Conservation (phyloP, 2,797 vertebrate genomes). For the Bovichtus variegatus region DNA sequence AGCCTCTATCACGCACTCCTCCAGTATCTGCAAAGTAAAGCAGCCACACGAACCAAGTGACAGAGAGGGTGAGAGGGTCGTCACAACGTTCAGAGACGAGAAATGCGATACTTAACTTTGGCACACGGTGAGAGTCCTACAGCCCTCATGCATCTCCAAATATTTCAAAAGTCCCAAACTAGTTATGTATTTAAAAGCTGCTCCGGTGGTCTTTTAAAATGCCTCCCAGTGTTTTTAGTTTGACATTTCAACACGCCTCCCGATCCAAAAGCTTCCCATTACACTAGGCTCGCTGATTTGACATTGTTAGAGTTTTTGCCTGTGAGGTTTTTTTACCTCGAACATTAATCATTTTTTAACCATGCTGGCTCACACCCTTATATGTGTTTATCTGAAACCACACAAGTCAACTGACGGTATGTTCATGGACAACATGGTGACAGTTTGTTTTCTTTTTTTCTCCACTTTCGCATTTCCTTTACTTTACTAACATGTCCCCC, state of each 20-base stretch:
- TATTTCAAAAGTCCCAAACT: conserved; percentile 8
- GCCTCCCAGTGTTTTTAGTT: conserved; percentile 20
- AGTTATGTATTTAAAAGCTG: conserved; percentile 17
- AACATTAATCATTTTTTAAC: conserved; percentile 50
- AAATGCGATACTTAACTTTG: neutral
- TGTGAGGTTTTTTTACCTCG: conserved; percentile 19
- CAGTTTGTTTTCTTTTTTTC: conserved; percentile 10
- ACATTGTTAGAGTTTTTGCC: conserved; percentile 31
- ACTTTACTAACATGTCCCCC: conserved; percentile 40
- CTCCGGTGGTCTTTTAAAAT: conserved; percentile 9
- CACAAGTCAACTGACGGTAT: conserved; percentile 27
- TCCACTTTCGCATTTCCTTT: conserved; percentile 38
- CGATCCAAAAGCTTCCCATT: conserved; percentile 27
- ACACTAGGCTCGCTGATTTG: conserved; percentile 4
- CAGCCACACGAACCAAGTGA: too few relatives aligned
- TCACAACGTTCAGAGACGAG: neutral
- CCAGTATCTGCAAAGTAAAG: too few relatives aligned
- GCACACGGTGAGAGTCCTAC: neutral
- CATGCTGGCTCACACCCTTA: conserved; percentile 13
- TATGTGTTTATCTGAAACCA: conserved; percentile 35
- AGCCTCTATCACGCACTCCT: too few relatives aligned
- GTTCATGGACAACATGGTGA: conserved; percentile 16
- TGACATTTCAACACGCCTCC: conserved; percentile 39
- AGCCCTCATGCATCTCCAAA: neutral
- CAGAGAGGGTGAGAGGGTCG: too few relatives aligned